phyloP scores from a whole-genome alignment of 2,888 invertebrate species.

The Acrobasis repandana region DNA sequence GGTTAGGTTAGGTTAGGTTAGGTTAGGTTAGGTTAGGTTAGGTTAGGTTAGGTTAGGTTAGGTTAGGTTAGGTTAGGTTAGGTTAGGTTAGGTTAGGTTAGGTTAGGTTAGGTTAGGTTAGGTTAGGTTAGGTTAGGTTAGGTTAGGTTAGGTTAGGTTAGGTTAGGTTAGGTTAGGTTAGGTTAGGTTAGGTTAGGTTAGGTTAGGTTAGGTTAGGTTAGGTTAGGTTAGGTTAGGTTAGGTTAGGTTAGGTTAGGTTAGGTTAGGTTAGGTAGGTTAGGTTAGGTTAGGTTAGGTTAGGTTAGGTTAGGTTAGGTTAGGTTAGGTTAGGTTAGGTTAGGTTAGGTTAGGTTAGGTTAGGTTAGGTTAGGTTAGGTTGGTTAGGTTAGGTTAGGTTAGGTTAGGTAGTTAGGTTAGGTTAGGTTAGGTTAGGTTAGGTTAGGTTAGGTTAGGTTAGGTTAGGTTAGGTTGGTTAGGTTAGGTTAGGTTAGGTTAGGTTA shows the following conservation, averaged over 20 bases:
- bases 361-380: slow-evolving; percentile 26
- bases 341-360: slow-evolving; percentile 27
- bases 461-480: slow-evolving; percentile 35
- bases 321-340: slow-evolving; percentile 30
- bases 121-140: slow-evolving; percentile 24
- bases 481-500: slow-evolving; percentile 35
- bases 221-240: too few relatives aligned
- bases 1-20: slow-evolving; percentile 26
- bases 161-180: slow-evolving; percentile 24
- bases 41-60: slow-evolving; percentile 25
- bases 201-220: too few relatives aligned
- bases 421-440: slow-evolving; percentile 32
- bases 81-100: slow-evolving; percentile 23
- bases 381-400: slow-evolving; percentile 25
- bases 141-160: slow-evolving; percentile 25
- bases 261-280: too few relatives aligned
- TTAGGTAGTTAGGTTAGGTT: slow-evolving; percentile 31
- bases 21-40: slow-evolving; percentile 25
- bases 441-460: slow-evolving; percentile 31
- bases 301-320: slow-evolving; percentile 29
- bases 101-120: slow-evolving; percentile 22
- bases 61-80: slow-evolving; percentile 23
- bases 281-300: too few relatives aligned
- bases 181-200: slow-evolving; percentile 23
- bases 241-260: too few relatives aligned